A percentile compares a stretch with the other conserved stretches of the same genome.
phyloP scores from a whole-genome alignment of 2,113 vertebrate genomes.

The Tachysurus vachellii region DNA sequence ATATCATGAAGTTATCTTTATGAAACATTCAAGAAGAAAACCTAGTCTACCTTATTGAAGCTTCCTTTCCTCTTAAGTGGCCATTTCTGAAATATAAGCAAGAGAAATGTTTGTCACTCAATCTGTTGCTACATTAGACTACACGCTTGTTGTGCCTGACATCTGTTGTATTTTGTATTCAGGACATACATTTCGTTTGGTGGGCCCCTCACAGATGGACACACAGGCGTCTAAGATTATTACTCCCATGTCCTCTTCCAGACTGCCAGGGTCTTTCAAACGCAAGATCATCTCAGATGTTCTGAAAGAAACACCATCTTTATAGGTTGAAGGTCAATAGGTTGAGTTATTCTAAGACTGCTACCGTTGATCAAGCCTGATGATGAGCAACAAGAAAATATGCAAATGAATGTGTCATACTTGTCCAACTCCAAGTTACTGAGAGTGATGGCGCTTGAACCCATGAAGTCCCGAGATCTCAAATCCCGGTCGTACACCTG shows the following conservation, averaged over 20 bases:
- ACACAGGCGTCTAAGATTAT: constrained; percentile 84
- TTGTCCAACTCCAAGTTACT: constrained; percentile 83
- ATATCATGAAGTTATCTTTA: not conserved
- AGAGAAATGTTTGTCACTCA: constrained; percentile 11
- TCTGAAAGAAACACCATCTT: constrained; percentile 64
- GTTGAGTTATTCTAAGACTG: not conserved
- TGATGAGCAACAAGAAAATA: not conserved
- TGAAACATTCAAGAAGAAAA: not conserved
- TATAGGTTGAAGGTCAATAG: not conserved
- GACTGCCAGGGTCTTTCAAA: constrained; percentile 88
- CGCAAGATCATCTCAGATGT: constrained; percentile 78
- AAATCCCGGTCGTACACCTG: constrained; percentile 94
- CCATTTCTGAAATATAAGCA: constrained; percentile 63
- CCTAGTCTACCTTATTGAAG: constrained; percentile 46
- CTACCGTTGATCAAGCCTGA: not conserved
- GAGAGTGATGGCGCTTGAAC: constrained; percentile 77
- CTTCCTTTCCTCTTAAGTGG: constrained; percentile 63
- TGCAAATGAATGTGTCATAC: constrained; percentile 63
- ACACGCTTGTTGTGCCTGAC: not conserved
- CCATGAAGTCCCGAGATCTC: constrained; percentile 93
- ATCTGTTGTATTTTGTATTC: not conserved
- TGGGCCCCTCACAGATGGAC: constrained; percentile 82
- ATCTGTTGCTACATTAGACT: constrained; percentile 24
- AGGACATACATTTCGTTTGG: constrained; percentile 79
- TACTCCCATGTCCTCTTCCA: constrained; percentile 90